phyloP scores from a whole-genome alignment of 1,140 invertebrate species.

The Adelges cooleyi region DNA sequence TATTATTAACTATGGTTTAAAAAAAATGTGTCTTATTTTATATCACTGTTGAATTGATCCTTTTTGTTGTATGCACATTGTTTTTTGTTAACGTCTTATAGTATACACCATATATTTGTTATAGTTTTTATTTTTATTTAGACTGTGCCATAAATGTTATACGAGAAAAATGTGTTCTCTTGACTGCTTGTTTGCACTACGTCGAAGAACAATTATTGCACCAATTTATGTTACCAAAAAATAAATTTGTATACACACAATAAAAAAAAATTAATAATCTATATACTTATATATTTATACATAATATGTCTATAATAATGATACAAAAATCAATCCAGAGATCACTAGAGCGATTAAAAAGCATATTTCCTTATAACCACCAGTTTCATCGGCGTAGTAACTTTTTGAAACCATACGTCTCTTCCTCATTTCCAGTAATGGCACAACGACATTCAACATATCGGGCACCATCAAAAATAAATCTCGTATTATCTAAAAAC shows the following conservation, averaged over 20 bases:
- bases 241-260: too few relatives aligned
- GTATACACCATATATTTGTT: too few relatives aligned
- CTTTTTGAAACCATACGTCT: neutral
- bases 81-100: too few relatives aligned
- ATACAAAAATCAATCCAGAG: slow-evolving; percentile 14
- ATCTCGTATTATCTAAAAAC: slow-evolving; percentile 50
- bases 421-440: slow-evolving; percentile 33
- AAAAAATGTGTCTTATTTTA: too few relatives aligned
- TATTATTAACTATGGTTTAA: neutral
- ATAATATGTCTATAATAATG: neutral
- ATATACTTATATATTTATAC: too few relatives aligned
- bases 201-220: neutral
- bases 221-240: slow-evolving; percentile 14
- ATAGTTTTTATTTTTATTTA: too few relatives aligned
- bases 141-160: too few relatives aligned
- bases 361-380: slow-evolving; percentile 3
- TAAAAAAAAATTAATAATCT: too few relatives aligned
- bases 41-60: too few relatives aligned
- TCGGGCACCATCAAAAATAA: slow-evolving; percentile 65
- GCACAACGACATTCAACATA: slow-evolving; percentile 52
- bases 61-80: too few relatives aligned
- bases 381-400: neutral
- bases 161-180: too few relatives aligned
- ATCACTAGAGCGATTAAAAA: slow-evolving; percentile 6
- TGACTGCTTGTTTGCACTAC: too few relatives aligned